phyloP scores from a whole-genome alignment of 2,797 vertebrate genomes.

The Macropus fuliginosus region DNA sequence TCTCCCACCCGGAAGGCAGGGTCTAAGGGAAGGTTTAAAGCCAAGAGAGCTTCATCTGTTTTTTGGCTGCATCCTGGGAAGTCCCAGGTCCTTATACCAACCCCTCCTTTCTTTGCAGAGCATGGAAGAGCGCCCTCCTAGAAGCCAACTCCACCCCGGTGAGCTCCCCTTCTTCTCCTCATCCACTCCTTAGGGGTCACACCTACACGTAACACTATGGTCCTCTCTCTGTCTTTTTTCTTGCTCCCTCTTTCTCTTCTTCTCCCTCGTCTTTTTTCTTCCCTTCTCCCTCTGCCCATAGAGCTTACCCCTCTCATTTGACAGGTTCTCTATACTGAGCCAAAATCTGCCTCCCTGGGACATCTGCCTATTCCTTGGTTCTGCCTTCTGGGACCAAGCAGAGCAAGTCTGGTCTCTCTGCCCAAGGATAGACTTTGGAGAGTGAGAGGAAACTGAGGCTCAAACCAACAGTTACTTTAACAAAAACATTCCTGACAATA shows the following conservation, averaged over 20 bases:
- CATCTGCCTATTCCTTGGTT: not conserved
- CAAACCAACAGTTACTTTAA: not conserved
- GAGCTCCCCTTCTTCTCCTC: constrained; percentile 75
- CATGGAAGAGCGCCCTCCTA: constrained; percentile 94
- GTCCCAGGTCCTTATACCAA: not conserved
- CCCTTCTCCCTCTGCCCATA: constrained; percentile 54
- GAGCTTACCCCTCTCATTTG: constrained; percentile 43
- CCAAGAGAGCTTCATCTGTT: not conserved
- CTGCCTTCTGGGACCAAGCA: not conserved
- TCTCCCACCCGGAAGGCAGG: not conserved
- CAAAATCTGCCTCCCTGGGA: not conserved
- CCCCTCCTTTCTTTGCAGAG: constrained; percentile 85
- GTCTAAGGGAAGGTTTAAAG: not conserved
- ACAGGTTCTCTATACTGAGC: not conserved
- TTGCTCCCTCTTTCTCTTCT: not conserved
- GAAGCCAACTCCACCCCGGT: constrained; percentile 93
- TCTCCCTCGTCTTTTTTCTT: not conserved
- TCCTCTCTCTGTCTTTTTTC: not conserved
- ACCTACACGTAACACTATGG: not conserved
- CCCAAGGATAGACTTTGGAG: not conserved
- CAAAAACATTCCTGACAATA: not conserved
- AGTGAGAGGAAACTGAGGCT: not conserved
- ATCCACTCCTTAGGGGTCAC: not conserved
- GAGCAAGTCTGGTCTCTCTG: not conserved
- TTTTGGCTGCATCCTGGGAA: not conserved